These are phyloP conservation scores for Macrosoma leucophasiata DNA, from an alignment of 2,888 invertebrate species.

Conservation along the genomic window DNA sequence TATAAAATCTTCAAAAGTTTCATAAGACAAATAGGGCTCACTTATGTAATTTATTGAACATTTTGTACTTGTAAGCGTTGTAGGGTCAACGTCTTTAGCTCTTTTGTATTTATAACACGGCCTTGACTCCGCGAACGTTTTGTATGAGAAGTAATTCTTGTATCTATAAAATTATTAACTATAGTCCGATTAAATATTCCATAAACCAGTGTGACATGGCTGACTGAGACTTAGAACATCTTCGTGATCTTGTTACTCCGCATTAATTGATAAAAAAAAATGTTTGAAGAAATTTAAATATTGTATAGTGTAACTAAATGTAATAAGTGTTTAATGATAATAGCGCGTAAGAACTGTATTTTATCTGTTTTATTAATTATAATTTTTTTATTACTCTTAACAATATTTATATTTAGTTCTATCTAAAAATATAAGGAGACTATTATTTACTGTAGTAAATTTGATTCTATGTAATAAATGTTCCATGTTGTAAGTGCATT, in stretches of 20 bases:
- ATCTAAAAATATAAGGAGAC: constrained; percentile 48
- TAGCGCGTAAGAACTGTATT: constrained; percentile 41
- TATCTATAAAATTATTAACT: background rate
- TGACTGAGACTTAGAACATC: constrained; percentile 26
- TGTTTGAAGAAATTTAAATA: too few species aligned
- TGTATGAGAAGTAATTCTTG: background rate
- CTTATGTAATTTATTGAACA: constrained; percentile 41
- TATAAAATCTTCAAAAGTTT: constrained; percentile 46
- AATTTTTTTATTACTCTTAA: constrained; percentile 29
- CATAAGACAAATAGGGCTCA: constrained; percentile 54
- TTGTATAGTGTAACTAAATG: constrained; percentile 47
- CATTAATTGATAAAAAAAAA: constrained; percentile 30
- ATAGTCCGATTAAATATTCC: background rate
- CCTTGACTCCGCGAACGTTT: constrained; percentile 9
- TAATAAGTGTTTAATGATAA: constrained; percentile 51
- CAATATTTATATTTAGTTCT: constrained; percentile 22
- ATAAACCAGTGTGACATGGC: constrained; percentile 19
- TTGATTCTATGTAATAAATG: constrained; percentile 39
- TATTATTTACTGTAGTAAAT: constrained; percentile 48
- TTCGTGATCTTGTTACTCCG: constrained; percentile 53
- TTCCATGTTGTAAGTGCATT: too few species aligned
- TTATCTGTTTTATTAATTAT: constrained; percentile 50
- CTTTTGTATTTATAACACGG: constrained; percentile 19
- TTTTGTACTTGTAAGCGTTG: constrained; percentile 44
- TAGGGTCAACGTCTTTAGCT: constrained; percentile 19